A percentile compares a stretch with the other conserved stretches of the same genome.
phyloP scores from a whole-genome alignment of 2,113 vertebrate genomes.

The Pao palembangensis region DNA sequence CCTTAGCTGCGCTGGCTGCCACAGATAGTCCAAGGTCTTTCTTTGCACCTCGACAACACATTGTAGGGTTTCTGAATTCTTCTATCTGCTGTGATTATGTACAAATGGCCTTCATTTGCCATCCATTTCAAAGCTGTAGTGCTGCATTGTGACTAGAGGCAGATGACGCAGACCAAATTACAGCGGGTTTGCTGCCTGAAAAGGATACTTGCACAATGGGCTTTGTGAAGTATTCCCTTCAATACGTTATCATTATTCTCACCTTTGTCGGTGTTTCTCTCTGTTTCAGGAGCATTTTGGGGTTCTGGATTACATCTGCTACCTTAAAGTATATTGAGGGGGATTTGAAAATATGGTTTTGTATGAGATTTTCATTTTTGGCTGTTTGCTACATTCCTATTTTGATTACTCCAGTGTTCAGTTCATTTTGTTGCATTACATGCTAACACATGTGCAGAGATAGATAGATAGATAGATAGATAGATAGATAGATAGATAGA shows the following conservation, averaged over 20 bases:
- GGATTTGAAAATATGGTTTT: slow-evolving; percentile 42
- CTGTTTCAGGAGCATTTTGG: slow-evolving; percentile 72
- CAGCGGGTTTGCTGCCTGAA: slow-evolving; percentile 73
- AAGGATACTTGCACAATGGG: slow-evolving; percentile 74
- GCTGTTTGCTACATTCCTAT: no score
- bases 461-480: no score
- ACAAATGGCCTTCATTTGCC: slow-evolving; percentile 78
- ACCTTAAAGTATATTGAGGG: slow-evolving; percentile 27
- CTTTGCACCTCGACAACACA: slow-evolving; percentile 71
- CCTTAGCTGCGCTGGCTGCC: slow-evolving; percentile 61
- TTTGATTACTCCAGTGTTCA: no score
- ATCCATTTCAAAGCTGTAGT: slow-evolving; percentile 75
- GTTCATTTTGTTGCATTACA: neutral
- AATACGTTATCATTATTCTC: slow-evolving; percentile 70
- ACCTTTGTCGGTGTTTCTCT: slow-evolving; percentile 74
- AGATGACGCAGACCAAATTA: slow-evolving; percentile 73
- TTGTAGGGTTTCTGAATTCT: slow-evolving; percentile 69
- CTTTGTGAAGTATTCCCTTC: slow-evolving; percentile 74
- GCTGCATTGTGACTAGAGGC: slow-evolving; percentile 71
- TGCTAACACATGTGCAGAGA: no score
- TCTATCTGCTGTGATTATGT: slow-evolving; percentile 75
- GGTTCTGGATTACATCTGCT: slow-evolving; percentile 65
- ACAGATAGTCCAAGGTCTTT: slow-evolving; percentile 75
- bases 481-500: no score
- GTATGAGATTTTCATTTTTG: slow-evolving; percentile 3